These are phyloP conservation scores for Brachyhypopomus gauderio DNA, from an alignment of 2,113 vertebrate species.

Conservation along the genomic window DNA sequence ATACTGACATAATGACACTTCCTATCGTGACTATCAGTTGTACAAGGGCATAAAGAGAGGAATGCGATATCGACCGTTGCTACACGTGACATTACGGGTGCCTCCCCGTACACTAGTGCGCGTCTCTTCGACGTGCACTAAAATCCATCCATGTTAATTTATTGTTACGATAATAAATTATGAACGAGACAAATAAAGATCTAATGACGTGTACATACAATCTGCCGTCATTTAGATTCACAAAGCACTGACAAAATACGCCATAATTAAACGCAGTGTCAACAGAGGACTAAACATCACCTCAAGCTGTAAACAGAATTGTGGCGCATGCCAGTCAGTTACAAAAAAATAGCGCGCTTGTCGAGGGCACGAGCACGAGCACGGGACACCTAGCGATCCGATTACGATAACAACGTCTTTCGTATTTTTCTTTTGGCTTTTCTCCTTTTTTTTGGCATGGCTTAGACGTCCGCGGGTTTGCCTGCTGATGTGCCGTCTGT, in stretches of 20 bases:
- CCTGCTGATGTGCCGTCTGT: slow-evolving; percentile 75
- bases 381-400: slow-evolving; percentile 64
- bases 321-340: slow-evolving; percentile 53
- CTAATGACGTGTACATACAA: too few species aligned
- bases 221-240: too few species aligned
- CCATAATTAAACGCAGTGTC: background rate
- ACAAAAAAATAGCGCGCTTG: slow-evolving; percentile 50
- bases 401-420: slow-evolving; percentile 65
- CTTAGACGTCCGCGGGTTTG: slow-evolving; percentile 62
- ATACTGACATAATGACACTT: too few species aligned
- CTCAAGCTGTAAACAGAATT: slow-evolving; percentile 43
- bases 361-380: slow-evolving; percentile 42
- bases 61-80: too few species aligned
- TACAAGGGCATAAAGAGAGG: too few species aligned
- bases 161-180: background rate
- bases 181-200: too few species aligned
- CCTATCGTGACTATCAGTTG: too few species aligned
- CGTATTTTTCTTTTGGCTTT: slow-evolving; percentile 63
- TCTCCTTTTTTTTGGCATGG: slow-evolving; percentile 67
- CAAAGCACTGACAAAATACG: background rate
- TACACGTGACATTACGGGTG: background rate
- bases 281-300: slow-evolving; percentile 47
- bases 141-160: background rate
- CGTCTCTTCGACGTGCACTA: background rate
- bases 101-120: background rate